A percentile compares a stretch with the other conserved stretches of the same genome.
These are phyloP conservation scores for Martes martes DNA, from an alignment of 2,113 vertebrate species.

Conservation along the genomic window DNA sequence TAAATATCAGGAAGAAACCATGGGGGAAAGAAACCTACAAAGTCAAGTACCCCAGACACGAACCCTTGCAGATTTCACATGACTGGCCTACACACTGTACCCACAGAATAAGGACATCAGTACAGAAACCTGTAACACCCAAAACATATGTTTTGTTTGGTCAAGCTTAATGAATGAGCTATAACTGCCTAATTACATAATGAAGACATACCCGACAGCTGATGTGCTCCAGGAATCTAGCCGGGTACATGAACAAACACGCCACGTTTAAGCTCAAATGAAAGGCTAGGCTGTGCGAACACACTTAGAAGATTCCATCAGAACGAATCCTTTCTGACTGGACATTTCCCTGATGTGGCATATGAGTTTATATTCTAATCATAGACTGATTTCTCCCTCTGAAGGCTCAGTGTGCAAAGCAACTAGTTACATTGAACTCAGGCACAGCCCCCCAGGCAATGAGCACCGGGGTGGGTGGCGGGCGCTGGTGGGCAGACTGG, in stretches of 20 bases:
- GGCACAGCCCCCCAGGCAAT: not conserved
- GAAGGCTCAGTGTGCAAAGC: not conserved
- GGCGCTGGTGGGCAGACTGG: not conserved
- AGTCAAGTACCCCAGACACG: not conserved
- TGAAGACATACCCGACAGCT: conserved; percentile 18
- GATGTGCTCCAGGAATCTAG: not conserved
- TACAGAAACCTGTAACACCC: not conserved
- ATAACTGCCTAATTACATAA: conserved; percentile 12
- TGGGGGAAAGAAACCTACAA: not conserved
- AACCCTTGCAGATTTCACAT: not conserved
- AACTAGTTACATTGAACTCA: not conserved
- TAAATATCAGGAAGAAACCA: not conserved
- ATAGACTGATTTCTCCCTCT: not conserved
- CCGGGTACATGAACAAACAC: conserved; percentile 8
- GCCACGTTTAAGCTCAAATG: not conserved
- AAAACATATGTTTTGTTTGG: not conserved
- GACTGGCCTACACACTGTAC: not conserved
- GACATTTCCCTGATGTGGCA: not conserved
- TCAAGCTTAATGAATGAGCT: not conserved
- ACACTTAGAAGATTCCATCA: conserved; percentile 5
- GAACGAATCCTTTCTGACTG: not conserved
- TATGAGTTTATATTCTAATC: not conserved
- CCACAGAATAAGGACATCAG: not conserved
- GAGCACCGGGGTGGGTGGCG: not conserved
- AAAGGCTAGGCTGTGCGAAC: not conserved